phyloP scores from a whole-genome alignment of 2,888 invertebrate species.

The Drosophila emarginata region DNA sequence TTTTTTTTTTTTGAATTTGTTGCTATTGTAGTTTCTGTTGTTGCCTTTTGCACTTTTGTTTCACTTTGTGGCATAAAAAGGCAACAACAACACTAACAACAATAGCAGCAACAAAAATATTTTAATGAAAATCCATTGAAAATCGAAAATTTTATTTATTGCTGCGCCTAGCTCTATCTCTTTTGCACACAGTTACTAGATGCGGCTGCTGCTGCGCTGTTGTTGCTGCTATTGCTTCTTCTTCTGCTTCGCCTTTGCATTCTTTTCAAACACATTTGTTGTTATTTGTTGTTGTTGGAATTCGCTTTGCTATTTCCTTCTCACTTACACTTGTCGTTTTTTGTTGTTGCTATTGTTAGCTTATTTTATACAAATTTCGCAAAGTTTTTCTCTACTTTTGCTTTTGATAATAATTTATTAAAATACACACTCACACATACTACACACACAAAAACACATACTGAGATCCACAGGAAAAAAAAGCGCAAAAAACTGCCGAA shows the following conservation, averaged over 20 bases:
- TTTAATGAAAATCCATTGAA: constrained; percentile 1
- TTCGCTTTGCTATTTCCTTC: constrained; percentile 20
- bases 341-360: constrained; percentile 26
- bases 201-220: background rate
- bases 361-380: background rate
- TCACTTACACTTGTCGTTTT: constrained; percentile 69
- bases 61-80: constrained; percentile 51
- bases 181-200: constrained; percentile 3
- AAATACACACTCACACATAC: constrained; percentile 27
- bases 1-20: constrained; percentile 33
- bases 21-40: constrained; percentile 43
- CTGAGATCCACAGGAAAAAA: constrained; percentile 19
- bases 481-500: constrained; percentile 23
- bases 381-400: constrained; percentile 27
- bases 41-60: constrained; percentile 74
- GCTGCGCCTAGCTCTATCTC: background rate
- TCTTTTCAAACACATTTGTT: constrained; percentile 21
- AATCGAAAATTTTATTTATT: background rate
- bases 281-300: constrained; percentile 2
- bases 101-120: constrained; percentile 26
- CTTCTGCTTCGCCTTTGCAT: constrained; percentile 21
- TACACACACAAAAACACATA: constrained; percentile 33
- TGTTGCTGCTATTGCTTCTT: constrained; percentile 9
- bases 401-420: constrained; percentile 58
- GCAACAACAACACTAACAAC: constrained; percentile 1